Percentiles rank a stretch among this genome's conserved stretches.
These are phyloP conservation scores for Bacillus rossius DNA, from an alignment of 1,140 invertebrate genomes.

Conservation along the genomic window DNA sequence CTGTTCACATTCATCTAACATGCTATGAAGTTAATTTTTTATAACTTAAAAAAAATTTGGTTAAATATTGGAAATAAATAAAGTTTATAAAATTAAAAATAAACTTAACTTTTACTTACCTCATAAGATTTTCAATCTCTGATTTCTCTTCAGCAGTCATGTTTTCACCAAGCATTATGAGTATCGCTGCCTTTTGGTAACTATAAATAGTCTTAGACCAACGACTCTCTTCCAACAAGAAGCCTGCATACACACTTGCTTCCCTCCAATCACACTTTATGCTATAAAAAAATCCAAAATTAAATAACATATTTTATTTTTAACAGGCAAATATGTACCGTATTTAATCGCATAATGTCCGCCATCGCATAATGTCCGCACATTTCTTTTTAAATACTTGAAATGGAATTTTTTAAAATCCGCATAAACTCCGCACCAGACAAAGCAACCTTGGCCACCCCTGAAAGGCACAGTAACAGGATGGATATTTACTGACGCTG, in stretches of 20 bases:
- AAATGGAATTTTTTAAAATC: no score
- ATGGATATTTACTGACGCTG: no score
- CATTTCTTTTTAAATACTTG: no score
- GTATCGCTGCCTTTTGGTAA: conserved; percentile 80
- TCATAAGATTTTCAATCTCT: conserved; percentile 54
- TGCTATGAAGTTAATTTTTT: no score
- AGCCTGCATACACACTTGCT: conserved; percentile 64
- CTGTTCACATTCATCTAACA: no score
- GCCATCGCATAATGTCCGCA: no score
- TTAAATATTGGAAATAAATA: neutral
- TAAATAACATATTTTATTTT: no score
- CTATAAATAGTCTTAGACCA: conserved; percentile 91
- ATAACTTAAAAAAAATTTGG: conserved; percentile 6
- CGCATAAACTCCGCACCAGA: no score
- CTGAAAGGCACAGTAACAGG: no score
- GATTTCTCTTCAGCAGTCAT: conserved; percentile 46
- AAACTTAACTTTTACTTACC: conserved; percentile 45
- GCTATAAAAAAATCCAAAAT: conserved; percentile 42
- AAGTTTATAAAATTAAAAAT: neutral
- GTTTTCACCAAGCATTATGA: conserved; percentile 62
- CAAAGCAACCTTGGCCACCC: no score
- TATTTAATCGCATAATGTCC: no score
- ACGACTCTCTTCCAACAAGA: conserved; percentile 68
- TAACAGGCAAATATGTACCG: no score
- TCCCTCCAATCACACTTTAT: conserved; percentile 61